Evolutionary conservation across 2,113 vertebrate genomes (phyloP).

Genomic region (human (Homo sapiens)): DNA sequence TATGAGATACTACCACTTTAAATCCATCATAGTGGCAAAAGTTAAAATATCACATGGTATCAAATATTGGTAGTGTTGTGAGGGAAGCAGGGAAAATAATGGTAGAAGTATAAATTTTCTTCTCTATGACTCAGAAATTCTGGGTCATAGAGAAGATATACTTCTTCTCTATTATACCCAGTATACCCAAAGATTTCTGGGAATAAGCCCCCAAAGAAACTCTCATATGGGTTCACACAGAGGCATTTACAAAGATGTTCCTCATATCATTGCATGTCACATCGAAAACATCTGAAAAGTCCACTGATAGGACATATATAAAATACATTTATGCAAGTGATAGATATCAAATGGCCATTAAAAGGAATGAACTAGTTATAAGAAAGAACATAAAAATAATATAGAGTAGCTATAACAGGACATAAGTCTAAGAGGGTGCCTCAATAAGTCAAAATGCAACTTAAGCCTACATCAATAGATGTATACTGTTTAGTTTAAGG

Average conservation of each 20-base stretch:
- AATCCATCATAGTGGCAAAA: neutral
- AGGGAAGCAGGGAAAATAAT: neutral
- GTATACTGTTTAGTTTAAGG: neutral
- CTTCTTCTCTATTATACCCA: too few species aligned
- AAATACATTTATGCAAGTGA: neutral
- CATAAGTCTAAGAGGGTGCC: neutral
- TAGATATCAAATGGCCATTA: neutral
- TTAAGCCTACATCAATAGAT: neutral
- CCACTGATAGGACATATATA: neutral
- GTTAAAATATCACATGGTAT: neutral
- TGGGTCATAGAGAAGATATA: too few species aligned
- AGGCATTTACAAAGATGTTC: neutral
- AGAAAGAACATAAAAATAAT: neutral
- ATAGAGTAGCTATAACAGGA: neutral
- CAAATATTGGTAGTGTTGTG: neutral
- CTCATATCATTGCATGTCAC: neutral
- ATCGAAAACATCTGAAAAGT: neutral
- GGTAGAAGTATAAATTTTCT: neutral
- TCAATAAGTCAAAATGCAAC: neutral
- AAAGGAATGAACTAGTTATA: neutral
- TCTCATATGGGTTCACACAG: neutral
- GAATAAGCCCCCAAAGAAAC: neutral
- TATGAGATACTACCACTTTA: neutral
- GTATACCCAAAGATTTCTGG: neutral
- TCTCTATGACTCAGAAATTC: neutral